phyloP scores from a whole-genome alignment of 2,797 vertebrate species.

The Eleutherodactylus coqui region DNA sequence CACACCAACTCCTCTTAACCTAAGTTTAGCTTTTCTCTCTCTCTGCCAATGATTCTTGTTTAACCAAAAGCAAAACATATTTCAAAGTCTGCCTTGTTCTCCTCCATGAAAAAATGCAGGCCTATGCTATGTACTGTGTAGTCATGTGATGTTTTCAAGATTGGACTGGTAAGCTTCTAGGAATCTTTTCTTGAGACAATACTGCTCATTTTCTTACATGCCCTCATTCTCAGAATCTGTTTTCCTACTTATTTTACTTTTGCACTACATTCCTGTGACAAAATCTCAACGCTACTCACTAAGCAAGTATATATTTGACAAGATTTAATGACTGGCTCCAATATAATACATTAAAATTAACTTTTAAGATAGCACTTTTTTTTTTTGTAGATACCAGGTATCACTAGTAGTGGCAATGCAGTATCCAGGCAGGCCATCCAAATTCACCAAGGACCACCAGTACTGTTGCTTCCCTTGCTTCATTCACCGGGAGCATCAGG shows the following conservation, averaged over 20 bases:
- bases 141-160: slow-evolving; percentile 63
- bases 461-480: no score
- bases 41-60: slow-evolving; percentile 35
- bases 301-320: not conserved
- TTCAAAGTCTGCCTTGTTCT: slow-evolving; percentile 61
- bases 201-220: slow-evolving; percentile 30
- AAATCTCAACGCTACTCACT: not conserved
- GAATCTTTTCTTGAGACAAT: slow-evolving; percentile 49
- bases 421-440: no score
- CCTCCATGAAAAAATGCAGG: not conserved
- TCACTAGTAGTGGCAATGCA: no score
- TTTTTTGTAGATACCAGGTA: no score
- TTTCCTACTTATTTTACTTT: slow-evolving; percentile 19
- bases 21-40: slow-evolving; percentile 38
- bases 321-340: no score
- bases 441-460: no score
- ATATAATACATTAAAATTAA: no score
- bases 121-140: slow-evolving; percentile 39
- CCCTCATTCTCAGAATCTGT: slow-evolving; percentile 54
- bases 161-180: slow-evolving; percentile 56
- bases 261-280: slow-evolving; percentile 1
- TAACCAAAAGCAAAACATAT: slow-evolving; percentile 46
- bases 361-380: no score
- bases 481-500: no score
- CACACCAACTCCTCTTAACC: slow-evolving; percentile 2